Evolutionary conservation across 2,113 vertebrate genomes (phyloP).

Genomic region (Psilopogon haemacephalus): DNA sequence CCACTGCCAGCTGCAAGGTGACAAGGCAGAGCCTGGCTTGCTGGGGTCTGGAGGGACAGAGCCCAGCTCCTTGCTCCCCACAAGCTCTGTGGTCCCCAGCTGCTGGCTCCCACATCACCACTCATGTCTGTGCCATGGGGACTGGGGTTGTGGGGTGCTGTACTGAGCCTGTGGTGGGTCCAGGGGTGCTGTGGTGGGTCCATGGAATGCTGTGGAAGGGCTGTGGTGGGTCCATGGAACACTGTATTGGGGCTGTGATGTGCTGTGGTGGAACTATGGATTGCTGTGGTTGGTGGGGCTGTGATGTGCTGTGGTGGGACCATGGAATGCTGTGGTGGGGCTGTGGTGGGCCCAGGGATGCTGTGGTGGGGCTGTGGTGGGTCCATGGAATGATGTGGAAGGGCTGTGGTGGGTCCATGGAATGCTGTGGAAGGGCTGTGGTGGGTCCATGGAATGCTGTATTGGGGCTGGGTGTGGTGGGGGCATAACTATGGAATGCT

Average conservation of each 20-base stretch:
- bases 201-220: neutral
- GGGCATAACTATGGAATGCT: too few relatives aligned
- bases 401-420: neutral
- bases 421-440: neutral
- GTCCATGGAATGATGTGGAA: neutral
- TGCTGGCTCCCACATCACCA: neutral
- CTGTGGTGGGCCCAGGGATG: too few relatives aligned
- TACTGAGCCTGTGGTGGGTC: neutral
- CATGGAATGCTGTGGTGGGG: neutral
- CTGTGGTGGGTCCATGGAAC: neutral
- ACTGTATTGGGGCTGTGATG: too few relatives aligned
- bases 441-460: neutral
- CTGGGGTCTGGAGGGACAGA: neutral
- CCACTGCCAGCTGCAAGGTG: rapidly evolving
- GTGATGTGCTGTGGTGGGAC: neutral
- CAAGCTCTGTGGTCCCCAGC: neutral
- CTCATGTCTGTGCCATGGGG: neutral
- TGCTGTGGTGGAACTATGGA: too few relatives aligned
- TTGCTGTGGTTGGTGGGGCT: too few relatives aligned
- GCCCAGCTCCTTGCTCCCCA: neutral
- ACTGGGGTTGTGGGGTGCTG: neutral
- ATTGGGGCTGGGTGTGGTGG: too few relatives aligned
- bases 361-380: neutral
- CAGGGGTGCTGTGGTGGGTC: neutral
- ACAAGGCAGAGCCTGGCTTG: neutral